A percentile compares a stretch with the other conserved stretches of the same genome.
Evolutionary conservation across 2,113 vertebrate genomes (phyloP).

Genomic region (Naja naja): DNA sequence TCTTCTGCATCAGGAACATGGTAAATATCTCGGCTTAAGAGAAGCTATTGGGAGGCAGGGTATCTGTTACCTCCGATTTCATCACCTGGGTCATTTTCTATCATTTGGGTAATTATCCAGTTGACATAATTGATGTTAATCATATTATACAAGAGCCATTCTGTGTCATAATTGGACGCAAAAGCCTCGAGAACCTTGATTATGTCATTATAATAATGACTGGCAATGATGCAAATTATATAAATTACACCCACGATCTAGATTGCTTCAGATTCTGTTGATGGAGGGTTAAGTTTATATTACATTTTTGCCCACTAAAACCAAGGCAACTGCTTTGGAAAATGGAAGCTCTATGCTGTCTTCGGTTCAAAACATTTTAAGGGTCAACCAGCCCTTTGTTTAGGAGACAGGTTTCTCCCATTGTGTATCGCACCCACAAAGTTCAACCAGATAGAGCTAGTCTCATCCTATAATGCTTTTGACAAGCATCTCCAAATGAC

Average conservation of each 20-base stretch:
- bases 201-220: neutral
- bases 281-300: neutral
- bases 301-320: neutral
- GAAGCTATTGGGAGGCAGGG: neutral
- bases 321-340: neutral
- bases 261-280: neutral
- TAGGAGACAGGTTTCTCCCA: neutral
- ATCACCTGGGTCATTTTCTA: neutral
- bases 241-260: neutral
- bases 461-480: neutral
- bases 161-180: neutral
- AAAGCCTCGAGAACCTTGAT: neutral
- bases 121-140: neutral
- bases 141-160: neutral
- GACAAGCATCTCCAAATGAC: conserved; percentile 36
- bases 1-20: neutral
- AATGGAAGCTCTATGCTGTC: neutral
- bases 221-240: neutral
- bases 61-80: neutral
- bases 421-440: neutral
- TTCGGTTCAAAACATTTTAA: neutral
- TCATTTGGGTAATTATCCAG: neutral
- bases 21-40: neutral
- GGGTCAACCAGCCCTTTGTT: neutral
- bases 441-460: conserved; percentile 1